A percentile compares a stretch with the other conserved stretches of the same genome.
Conservation (phyloP, 2,888 invertebrate genomes). For the Antitype chi region DNA sequence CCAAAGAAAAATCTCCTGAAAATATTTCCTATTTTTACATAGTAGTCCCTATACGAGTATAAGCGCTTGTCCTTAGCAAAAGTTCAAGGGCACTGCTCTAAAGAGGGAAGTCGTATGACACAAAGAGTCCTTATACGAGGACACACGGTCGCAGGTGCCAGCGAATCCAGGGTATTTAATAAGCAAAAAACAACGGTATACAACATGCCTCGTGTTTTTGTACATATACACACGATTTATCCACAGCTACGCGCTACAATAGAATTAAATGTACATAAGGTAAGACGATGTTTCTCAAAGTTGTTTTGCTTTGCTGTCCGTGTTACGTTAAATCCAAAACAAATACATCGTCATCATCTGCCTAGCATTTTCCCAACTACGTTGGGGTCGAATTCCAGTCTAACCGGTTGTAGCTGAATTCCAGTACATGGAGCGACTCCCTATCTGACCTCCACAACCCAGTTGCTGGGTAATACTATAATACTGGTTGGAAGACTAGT, state of each 20-base stretch:
- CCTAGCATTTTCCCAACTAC: too few species aligned
- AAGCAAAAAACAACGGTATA: slow-evolving; percentile 53
- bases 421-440: too few species aligned
- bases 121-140: slow-evolving; percentile 14
- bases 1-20: not conserved
- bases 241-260: slow-evolving; percentile 40
- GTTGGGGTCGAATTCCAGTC: too few species aligned
- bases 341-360: not conserved
- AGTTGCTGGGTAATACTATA: too few species aligned
- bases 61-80: slow-evolving; percentile 22
- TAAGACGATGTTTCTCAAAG: slow-evolving; percentile 32
- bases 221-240: slow-evolving; percentile 8
- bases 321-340: not conserved
- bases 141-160: slow-evolving; percentile 41
- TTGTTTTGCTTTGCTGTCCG: not conserved
- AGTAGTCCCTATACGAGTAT: not conserved
- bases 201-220: slow-evolving; percentile 8
- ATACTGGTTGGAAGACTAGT: too few species aligned
- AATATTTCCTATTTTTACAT: slow-evolving; percentile 14
- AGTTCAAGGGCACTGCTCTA: slow-evolving; percentile 50
- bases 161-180: slow-evolving; percentile 48
- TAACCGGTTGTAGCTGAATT: too few species aligned
- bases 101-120: slow-evolving; percentile 23
- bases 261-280: slow-evolving; percentile 45
- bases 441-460: too few species aligned